phyloP scores from a whole-genome alignment of 2,113 vertebrate genomes.

The Phylloscopus trochiloides region DNA sequence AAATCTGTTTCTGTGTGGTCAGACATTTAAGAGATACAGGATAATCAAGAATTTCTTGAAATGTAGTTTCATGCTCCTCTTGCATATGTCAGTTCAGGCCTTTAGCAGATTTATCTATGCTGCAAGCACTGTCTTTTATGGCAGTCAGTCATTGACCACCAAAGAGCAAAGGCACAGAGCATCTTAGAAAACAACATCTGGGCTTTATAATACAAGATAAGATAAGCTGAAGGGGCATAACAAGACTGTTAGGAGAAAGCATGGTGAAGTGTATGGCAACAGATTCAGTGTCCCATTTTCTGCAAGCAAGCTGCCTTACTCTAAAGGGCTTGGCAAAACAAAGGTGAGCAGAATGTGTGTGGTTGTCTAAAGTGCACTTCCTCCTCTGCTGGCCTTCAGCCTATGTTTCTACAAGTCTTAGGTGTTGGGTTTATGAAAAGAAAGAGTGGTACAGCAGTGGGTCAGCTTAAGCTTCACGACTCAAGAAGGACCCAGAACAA shows the following conservation, averaged over 20 bases:
- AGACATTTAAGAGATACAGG: background rate
- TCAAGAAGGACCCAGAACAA: background rate
- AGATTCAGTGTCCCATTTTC: background rate
- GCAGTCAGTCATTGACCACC: background rate
- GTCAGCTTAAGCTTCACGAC: background rate
- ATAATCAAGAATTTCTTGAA: background rate
- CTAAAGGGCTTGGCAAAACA: background rate
- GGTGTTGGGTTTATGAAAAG: background rate
- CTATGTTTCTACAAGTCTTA: background rate
- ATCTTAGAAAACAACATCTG: background rate
- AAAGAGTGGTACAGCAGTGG: background rate
- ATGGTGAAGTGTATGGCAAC: background rate
- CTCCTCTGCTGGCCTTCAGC: background rate
- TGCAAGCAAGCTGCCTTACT: background rate
- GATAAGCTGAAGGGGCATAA: background rate
- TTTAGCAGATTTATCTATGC: background rate
- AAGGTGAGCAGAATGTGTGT: background rate
- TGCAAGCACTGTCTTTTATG: background rate
- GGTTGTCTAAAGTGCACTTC: background rate
- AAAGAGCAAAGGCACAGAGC: background rate
- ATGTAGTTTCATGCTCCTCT: background rate
- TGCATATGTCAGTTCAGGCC: background rate
- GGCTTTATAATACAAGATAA: background rate
- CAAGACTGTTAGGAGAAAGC: background rate
- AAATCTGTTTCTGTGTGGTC: background rate